A percentile compares a stretch with the other conserved stretches of the same genome.
These are phyloP conservation scores for Smithornis capensis DNA, from an alignment of 2,113 vertebrate genomes.

Conservation along the genomic window DNA sequence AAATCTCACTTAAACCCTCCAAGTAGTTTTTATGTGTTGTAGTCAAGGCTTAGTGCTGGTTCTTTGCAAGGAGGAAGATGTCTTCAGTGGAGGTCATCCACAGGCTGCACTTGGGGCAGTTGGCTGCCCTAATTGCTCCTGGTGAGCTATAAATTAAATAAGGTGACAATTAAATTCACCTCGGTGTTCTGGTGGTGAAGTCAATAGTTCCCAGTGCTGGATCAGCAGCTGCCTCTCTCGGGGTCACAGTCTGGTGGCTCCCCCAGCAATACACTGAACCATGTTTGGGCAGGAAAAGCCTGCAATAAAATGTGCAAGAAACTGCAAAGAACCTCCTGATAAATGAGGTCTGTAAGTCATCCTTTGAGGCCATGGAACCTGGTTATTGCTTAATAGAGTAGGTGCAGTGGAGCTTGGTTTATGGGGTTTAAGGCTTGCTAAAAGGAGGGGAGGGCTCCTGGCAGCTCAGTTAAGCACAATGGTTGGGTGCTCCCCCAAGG, in stretches of 20 bases:
- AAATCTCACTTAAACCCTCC: neutral
- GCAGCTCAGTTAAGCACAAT: neutral
- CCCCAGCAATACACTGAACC: neutral
- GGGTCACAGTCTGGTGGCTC: conserved; percentile 37
- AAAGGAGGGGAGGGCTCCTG: neutral
- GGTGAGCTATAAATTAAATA: neutral
- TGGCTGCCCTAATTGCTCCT: neutral
- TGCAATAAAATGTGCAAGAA: conserved; percentile 15
- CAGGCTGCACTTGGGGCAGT: neutral
- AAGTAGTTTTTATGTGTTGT: neutral
- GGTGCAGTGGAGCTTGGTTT: conserved; percentile 26
- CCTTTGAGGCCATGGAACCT: neutral
- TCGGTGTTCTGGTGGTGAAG: neutral
- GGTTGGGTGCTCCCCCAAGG: neutral
- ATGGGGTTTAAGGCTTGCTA: neutral
- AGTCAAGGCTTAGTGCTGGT: neutral
- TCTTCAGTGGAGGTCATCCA: neutral
- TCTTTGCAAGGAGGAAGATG: neutral
- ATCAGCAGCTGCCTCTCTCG: neutral
- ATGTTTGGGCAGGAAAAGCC: neutral
- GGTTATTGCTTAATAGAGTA: conserved; percentile 31
- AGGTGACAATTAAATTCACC: neutral
- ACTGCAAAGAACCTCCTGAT: conserved; percentile 6
- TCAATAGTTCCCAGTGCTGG: neutral
- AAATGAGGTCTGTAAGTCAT: conserved; percentile 29